phyloP scores from a whole-genome alignment of 2,113 vertebrate species.

The Brienomyrus longianalis region DNA sequence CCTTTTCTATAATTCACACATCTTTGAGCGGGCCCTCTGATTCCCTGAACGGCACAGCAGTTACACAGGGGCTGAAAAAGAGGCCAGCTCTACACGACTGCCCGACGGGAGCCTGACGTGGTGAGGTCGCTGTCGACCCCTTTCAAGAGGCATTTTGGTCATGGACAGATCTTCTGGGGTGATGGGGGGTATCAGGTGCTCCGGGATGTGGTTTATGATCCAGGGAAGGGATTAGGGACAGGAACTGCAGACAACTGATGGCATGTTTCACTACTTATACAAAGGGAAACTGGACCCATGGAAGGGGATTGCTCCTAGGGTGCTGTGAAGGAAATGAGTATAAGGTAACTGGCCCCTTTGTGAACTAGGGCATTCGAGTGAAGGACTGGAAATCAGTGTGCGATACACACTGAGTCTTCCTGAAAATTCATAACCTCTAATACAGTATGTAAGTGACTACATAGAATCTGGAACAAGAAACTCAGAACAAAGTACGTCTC shows the following conservation, averaged over 20 bases:
- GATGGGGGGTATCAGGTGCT: not conserved
- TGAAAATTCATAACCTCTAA: not conserved
- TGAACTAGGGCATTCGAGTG: not conserved
- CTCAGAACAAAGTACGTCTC: not conserved
- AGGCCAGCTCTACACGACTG: constrained; percentile 20
- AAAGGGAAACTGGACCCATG: not conserved
- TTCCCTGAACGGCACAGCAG: constrained; percentile 16
- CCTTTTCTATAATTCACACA: constrained; percentile 9
- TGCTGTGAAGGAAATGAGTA: not conserved
- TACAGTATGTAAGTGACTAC: not conserved
- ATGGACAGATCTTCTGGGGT: not conserved
- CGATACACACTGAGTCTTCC: not conserved
- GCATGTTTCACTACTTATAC: not conserved
- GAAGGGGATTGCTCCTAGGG: not conserved
- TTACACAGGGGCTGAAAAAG: constrained; percentile 12
- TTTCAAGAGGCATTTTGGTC: constrained; percentile 17
- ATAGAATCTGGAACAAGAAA: constrained; percentile 30
- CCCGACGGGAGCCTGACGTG: constrained; percentile 34
- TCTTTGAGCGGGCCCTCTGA: constrained; percentile 33
- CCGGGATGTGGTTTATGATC: not conserved
- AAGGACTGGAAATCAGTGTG: not conserved
- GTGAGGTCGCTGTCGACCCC: constrained; percentile 39
- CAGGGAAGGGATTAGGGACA: not conserved
- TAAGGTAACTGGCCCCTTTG: not conserved
- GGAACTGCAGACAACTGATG: not conserved